Evolutionary conservation across 2,797 vertebrate genomes (phyloP).

Genomic region (Siniperca obscura): DNA sequence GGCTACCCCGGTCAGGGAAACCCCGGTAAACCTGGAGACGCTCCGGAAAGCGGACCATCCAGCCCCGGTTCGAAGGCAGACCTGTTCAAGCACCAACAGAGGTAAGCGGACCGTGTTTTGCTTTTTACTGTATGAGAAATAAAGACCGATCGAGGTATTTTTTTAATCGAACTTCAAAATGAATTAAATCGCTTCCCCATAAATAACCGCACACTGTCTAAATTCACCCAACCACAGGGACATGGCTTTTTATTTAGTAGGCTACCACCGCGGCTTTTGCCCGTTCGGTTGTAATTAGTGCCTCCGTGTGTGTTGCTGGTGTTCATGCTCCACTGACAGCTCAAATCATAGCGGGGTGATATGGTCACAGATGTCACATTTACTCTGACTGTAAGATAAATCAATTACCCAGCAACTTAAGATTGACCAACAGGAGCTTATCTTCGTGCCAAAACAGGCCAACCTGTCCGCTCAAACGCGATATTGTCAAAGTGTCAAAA

Average conservation of each 20-base stretch:
- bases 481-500: conserved; percentile 71
- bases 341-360: conserved; percentile 72
- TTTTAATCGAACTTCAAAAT: conserved; percentile 83
- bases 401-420: conserved; percentile 71
- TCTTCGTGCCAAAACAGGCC: conserved; percentile 32
- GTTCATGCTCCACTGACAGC: conserved; percentile 77
- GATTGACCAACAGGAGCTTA: conserved; percentile 42
- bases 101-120: conserved; percentile 81
- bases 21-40: conserved; percentile 93
- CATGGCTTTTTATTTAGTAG: conserved; percentile 23
- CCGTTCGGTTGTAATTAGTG: conserved; percentile 50
- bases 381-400: conserved; percentile 68
- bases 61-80: conserved; percentile 92
- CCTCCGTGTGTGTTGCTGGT: conserved; percentile 58
- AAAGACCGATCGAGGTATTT: conserved; percentile 51
- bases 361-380: conserved; percentile 79
- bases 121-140: conserved; percentile 29
- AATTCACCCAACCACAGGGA: conserved; percentile 42
- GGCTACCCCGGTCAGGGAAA: conserved; percentile 93
- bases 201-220: conserved; percentile 62
- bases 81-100: conserved; percentile 93
- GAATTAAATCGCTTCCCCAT: conserved; percentile 66
- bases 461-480: conserved; percentile 40
- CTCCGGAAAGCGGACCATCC: conserved; percentile 94
- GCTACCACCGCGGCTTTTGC: conserved; percentile 37